Evolutionary conservation across 2,797 vertebrate genomes (phyloP).

Genomic region (Hippoglossus hippoglossus): DNA sequence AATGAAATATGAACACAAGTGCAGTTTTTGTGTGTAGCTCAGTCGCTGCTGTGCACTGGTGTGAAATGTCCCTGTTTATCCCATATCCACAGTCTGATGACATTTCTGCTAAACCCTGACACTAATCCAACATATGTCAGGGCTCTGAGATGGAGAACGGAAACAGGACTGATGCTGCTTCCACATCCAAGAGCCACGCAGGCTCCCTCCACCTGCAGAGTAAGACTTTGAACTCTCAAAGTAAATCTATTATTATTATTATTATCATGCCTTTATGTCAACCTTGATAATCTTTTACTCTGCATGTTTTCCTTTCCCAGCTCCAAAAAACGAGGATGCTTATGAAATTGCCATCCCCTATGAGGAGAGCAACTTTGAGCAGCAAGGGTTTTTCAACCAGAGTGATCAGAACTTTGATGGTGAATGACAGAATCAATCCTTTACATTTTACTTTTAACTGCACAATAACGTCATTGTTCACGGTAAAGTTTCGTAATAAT

Average conservation of each 20-base stretch:
- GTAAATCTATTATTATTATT: neutral
- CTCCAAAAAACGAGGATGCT: conserved; percentile 88
- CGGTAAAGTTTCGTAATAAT: neutral
- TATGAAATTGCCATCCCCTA: conserved; percentile 89
- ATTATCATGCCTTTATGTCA: neutral
- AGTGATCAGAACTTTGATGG: conserved; percentile 85
- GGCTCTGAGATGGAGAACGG: conserved; percentile 76
- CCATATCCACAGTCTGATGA: neutral
- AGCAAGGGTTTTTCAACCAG: conserved; percentile 89
- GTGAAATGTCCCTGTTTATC: neutral
- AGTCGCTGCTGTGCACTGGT: neutral
- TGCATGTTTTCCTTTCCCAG: conserved; percentile 59
- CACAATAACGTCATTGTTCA: neutral
- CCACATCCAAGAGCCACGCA: conserved; percentile 78
- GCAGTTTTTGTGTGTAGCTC: neutral
- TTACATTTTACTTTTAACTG: neutral
- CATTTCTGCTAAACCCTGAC: neutral
- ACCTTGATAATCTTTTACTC: neutral
- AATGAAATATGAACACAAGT: neutral
- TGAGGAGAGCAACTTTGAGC: conserved; percentile 87
- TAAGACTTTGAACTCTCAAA: conserved; percentile 53
- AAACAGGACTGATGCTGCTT: conserved; percentile 78
- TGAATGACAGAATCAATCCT: conserved; percentile 57
- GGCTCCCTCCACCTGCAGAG: conserved; percentile 82
- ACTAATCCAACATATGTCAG: conserved; percentile 34